These are phyloP conservation scores for Coryphaenoides rupestris DNA, from an alignment of 2,113 vertebrate genomes.

Conservation along the genomic window DNA sequence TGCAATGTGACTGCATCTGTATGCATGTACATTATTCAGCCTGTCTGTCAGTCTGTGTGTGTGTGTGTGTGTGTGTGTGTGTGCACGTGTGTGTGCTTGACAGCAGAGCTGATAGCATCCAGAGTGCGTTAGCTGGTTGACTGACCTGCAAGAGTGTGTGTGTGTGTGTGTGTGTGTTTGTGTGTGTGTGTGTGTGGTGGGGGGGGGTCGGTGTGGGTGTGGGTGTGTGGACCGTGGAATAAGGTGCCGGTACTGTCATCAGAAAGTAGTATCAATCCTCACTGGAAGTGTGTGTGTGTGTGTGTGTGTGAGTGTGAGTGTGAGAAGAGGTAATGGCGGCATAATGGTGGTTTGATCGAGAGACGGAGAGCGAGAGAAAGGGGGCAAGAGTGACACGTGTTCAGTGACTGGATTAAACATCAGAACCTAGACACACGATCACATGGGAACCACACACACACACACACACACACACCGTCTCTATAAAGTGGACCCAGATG, in stretches of 20 bases:
- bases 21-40: neutral
- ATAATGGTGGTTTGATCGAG: too few species aligned
- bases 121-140: conserved; percentile 52
- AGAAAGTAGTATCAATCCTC: too few species aligned
- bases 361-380: too few species aligned
- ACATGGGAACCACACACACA: conserved; percentile 43
- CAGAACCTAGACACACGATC: conserved; percentile 52
- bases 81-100: conserved; percentile 23
- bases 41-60: neutral
- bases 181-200: conserved; percentile 15
- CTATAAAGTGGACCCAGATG: conserved; percentile 56
- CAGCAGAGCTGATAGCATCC: conserved; percentile 51
- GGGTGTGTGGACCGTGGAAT: conserved; percentile 27
- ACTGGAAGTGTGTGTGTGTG: too few species aligned
- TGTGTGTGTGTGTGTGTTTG: neutral
- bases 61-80: conserved; percentile 11
- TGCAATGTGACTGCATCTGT: too few species aligned
- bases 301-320: too few species aligned
- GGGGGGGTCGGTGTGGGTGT: too few species aligned
- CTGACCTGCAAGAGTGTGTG: conserved; percentile 45
- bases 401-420: conserved; percentile 25
- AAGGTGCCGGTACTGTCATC: conserved; percentile 12
- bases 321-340: too few species aligned
- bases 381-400: neutral
- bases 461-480: conserved; percentile 48